Evolutionary conservation across 2,113 vertebrate species (phyloP).

Genomic region (Tychaedon coryphoeus): DNA sequence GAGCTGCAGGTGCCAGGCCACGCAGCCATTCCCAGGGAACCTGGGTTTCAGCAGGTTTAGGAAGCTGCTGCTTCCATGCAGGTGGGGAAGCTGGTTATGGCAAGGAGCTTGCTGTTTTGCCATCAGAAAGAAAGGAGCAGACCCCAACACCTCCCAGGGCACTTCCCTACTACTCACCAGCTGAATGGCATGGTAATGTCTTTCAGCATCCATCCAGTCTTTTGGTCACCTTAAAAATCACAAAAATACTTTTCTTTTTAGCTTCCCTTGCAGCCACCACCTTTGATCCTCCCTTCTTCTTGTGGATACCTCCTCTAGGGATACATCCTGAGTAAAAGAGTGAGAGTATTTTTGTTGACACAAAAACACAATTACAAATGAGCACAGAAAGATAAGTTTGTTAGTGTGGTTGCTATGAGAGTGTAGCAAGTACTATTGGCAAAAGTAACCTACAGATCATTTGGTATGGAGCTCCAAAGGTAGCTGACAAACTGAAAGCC

Average conservation of each 20-base stretch:
- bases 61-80: not conserved
- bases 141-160: rapidly evolving
- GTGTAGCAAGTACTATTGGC: not conserved
- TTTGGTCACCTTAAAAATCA: not conserved
- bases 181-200: not conserved
- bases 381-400: not conserved
- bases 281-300: not conserved
- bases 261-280: not conserved
- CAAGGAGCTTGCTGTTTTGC: not conserved
- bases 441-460: not conserved
- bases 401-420: not conserved
- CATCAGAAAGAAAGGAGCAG: not conserved
- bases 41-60: not conserved
- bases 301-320: too few species aligned
- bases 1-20: rapidly evolving
- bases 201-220: not conserved
- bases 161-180: not conserved
- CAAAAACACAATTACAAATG: not conserved
- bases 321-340: not conserved
- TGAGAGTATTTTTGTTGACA: not conserved
- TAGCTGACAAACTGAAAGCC: not conserved
- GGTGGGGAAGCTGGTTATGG: not conserved
- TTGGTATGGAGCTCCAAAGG: not conserved
- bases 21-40: rapidly evolving
- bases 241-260: not conserved